Base-by-base conservation (phyloP, 2,113 vertebrate genomes). In the Dermatemys mawii region DNA sequence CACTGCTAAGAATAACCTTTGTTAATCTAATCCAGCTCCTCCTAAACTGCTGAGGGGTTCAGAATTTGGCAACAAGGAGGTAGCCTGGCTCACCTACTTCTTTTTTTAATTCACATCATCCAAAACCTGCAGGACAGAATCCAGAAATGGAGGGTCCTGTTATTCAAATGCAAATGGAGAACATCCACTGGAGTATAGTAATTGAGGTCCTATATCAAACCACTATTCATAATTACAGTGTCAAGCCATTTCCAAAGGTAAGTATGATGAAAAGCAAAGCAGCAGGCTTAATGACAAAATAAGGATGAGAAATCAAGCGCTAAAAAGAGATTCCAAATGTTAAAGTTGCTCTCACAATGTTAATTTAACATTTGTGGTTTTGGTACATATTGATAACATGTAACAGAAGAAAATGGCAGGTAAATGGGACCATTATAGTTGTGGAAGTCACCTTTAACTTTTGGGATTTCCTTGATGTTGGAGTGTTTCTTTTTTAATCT, bases 151-250 rank as follows among this genome's bases (percentile, higher is more conserved):
- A 94, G 83, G 81, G 78, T 60, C 12, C 35, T 38, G 48, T 75
- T 81, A 81, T 81, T 86, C 3, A 93, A 85, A 90, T 14, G 70
- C 26, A 78, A 96, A 87, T 87, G 86, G n/a, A 24, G 32, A 95
- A 89, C 94, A 92, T 38, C 8, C 55, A 24, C 82, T 92, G 22
- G 19, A 93, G 44, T 92, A 22, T 35, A 1, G 2, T 84, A 89
- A 92, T 17, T 80, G 70, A 95, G 35, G 27, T 92, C 5, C 57
- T 92, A 14, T 50, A 76, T 41, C 87, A 89, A 90, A 83, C 26
- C 82, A 63, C 2, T 67, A 86, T 78, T 91, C 35, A 24, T 84
- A 86, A 92, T 89, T 54, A 78, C 44, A 92, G 94, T 88, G 67
- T 78, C 26, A 92, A 81, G 49, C 73, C 22, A n/a, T 94, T 95